Conservation (phyloP, 1,140 invertebrate genomes). For the Whitmania pigra region DNA sequence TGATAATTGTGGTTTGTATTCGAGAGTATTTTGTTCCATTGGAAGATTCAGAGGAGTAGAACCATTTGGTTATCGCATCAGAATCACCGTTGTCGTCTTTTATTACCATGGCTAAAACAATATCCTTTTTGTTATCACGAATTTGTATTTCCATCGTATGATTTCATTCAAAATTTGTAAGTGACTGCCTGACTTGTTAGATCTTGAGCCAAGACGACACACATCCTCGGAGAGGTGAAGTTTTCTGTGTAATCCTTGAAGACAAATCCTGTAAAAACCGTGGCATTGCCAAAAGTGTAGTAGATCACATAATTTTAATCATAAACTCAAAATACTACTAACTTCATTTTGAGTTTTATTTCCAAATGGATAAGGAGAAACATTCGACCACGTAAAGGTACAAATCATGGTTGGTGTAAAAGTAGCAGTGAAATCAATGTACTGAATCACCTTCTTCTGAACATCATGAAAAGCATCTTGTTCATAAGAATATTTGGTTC, state of each 20-base stretch:
- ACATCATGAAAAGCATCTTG: not conserved
- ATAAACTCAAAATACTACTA: not conserved
- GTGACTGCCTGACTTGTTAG: no score
- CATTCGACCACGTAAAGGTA: not conserved
- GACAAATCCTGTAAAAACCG: slow-evolving; percentile 6
- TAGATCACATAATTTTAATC: not conserved
- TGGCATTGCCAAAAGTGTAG: not conserved
- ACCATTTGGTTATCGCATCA: not conserved
- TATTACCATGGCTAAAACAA: not conserved
- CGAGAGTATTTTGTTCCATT: not conserved
- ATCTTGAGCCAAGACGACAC: not conserved
- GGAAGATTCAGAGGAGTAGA: not conserved
- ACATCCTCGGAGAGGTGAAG: not conserved
- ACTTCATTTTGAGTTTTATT: not conserved
- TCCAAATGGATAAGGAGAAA: slow-evolving; percentile 5
- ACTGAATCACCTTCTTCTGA: not conserved
- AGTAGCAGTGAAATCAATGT: not conserved
- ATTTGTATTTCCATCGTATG: no score
- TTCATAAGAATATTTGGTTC: not conserved
- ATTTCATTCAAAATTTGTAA: no score
- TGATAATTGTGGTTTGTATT: not conserved
- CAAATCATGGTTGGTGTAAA: slow-evolving; percentile 1
- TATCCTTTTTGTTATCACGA: not conserved
- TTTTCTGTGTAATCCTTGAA: not conserved
- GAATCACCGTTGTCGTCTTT: not conserved